Percentiles rank a stretch among this genome's conserved stretches.
phyloP scores from a whole-genome alignment of 2,113 vertebrate species.

The Gila orcuttii region DNA sequence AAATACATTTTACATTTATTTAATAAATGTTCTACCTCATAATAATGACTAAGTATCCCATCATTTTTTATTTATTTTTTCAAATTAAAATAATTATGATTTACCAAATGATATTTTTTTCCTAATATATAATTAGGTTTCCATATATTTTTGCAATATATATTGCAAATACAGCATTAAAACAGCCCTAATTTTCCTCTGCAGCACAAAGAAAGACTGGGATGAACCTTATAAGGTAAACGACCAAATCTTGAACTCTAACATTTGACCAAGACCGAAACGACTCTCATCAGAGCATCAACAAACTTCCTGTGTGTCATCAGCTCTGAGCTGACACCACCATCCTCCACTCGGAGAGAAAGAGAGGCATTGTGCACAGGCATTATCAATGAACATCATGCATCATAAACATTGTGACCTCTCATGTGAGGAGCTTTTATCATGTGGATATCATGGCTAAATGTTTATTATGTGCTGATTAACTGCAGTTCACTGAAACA shows the following conservation, averaged over 20 bases:
- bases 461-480: neutral
- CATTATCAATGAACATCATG: conserved; percentile 23
- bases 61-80: neutral
- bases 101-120: too few species aligned
- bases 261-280: neutral
- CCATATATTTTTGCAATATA: too few species aligned
- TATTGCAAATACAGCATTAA: neutral
- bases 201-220: neutral
- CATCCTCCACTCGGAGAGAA: conserved; percentile 33
- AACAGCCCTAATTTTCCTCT: neutral
- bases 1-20: too few species aligned
- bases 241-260: neutral
- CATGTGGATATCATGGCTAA: conserved; percentile 12
- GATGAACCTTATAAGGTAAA: neutral
- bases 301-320: conserved; percentile 4
- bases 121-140: neutral
- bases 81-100: neutral
- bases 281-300: neutral
- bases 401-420: neutral
- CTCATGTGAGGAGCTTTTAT: conserved; percentile 16
- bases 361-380: conserved; percentile 21
- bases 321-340: conserved; percentile 39
- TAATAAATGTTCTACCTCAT: too few species aligned
- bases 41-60: too few species aligned
- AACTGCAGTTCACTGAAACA: neutral